These are phyloP conservation scores for Acromyrmex echinatior DNA, from an alignment of 1,140 invertebrate species.

Conservation along the genomic window DNA sequence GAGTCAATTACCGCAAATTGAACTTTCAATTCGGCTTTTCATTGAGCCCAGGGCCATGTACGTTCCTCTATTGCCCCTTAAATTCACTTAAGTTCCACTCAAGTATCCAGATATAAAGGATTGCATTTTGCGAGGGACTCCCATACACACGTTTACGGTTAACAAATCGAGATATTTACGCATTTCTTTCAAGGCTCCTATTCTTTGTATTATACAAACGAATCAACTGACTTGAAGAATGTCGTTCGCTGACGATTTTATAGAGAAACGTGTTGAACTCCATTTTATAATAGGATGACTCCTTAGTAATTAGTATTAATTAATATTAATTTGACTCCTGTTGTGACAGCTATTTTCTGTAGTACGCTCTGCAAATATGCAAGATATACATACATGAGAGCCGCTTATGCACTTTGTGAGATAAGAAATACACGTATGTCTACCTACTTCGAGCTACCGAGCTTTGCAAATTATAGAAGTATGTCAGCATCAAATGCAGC, in stretches of 20 bases:
- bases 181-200: background rate
- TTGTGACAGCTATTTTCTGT: background rate
- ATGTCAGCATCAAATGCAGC: conserved; percentile 23
- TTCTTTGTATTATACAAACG: background rate
- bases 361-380: conserved; percentile 3
- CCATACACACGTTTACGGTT: background rate
- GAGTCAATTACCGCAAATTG: conserved; percentile 55
- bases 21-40: conserved; percentile 52
- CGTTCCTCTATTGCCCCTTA: conserved; percentile 17
- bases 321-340: background rate
- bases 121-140: background rate
- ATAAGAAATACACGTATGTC: conserved; percentile 2
- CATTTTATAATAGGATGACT: background rate
- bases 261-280: background rate
- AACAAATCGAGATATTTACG: conserved; percentile 16
- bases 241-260: background rate
- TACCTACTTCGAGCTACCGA: background rate
- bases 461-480: conserved; percentile 64
- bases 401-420: background rate
- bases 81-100: conserved; percentile 48
- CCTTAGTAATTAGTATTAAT: background rate
- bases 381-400: background rate
- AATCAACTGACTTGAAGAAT: background rate
- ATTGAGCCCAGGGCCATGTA: conserved; percentile 9
- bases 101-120: conserved; percentile 35